Percentiles rank a stretch among this genome's conserved stretches.
These are phyloP conservation scores for Amphiprion ocellaris DNA, from an alignment of 2,113 vertebrate genomes.

Conservation along the genomic window DNA sequence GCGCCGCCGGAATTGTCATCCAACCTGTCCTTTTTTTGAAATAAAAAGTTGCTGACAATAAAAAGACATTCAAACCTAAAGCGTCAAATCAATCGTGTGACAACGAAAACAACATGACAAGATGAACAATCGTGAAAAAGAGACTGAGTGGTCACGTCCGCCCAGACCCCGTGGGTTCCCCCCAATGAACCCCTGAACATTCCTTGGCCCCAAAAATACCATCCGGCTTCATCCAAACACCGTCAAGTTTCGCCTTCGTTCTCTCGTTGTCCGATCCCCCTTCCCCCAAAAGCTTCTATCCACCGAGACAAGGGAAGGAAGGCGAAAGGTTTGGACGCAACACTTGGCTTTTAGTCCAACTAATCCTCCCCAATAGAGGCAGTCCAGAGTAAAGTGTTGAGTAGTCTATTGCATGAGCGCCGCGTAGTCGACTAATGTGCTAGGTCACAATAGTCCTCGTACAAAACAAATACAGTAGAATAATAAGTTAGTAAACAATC, in stretches of 20 bases:
- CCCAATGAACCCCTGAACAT: constrained; percentile 82
- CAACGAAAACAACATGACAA: constrained; percentile 69
- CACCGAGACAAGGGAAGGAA: constrained; percentile 51
- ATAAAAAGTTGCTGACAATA: constrained; percentile 70
- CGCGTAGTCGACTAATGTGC: constrained; percentile 79
- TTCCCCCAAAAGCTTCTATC: constrained; percentile 1
- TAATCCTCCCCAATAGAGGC: constrained; percentile 71
- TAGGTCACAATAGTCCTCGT: constrained; percentile 73
- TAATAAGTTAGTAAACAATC: constrained; percentile 80
- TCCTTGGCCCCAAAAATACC: constrained; percentile 77
- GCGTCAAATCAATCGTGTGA: constrained; percentile 70
- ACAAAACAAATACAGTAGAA: constrained; percentile 77
- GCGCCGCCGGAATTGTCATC: constrained; percentile 64
- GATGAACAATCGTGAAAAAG: constrained; percentile 84
- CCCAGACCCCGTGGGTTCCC: constrained; percentile 73
- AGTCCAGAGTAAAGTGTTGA: constrained; percentile 80
- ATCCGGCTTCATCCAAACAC: constrained; percentile 67
- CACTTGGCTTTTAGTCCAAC: constrained; percentile 71
- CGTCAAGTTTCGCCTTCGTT: constrained; percentile 28
- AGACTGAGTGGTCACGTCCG: constrained; percentile 82
- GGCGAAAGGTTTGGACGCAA: constrained; percentile 70
- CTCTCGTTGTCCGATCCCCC: constrained; percentile 8
- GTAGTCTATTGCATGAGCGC: constrained; percentile 83
- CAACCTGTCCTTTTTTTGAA: constrained; percentile 59
- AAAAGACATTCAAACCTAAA: constrained; percentile 85